Conservation (phyloP, 2,113 vertebrate genomes). For the Spizaetus ornatus region DNA sequence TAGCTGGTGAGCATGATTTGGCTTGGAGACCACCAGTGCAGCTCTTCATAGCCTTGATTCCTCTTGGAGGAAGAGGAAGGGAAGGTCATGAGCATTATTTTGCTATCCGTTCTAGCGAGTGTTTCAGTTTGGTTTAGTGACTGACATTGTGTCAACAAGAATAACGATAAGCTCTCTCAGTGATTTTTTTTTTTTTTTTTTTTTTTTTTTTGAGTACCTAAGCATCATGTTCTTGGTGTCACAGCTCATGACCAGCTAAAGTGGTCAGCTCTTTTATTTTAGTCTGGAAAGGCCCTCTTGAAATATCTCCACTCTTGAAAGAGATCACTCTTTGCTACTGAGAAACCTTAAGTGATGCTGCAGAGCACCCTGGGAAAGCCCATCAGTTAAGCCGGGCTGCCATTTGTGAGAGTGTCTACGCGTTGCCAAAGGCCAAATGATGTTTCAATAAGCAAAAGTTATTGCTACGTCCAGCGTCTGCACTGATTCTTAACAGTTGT, state of each 20-base stretch:
- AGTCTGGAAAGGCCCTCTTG: background rate
- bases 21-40: background rate
- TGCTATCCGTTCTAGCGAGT: accelerated
- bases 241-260: background rate
- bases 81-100: accelerated
- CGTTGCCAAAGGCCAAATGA: background rate
- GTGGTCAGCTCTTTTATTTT: background rate
- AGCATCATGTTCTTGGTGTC: background rate
- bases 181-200: background rate
- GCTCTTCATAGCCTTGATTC: background rate
- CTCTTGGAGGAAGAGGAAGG: background rate
- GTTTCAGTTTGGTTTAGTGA: background rate
- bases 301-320: background rate
- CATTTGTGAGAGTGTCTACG: background rate
- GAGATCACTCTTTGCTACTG: background rate
- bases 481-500: background rate
- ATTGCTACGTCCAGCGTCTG: background rate
- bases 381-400: background rate
- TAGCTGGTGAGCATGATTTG: background rate
- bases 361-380: background rate
- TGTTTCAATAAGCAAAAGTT: slow-evolving; percentile 10
- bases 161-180: background rate
- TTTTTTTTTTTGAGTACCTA: background rate
- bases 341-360: background rate
- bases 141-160: background rate